Evolutionary conservation across 2,888 invertebrate species (phyloP), one percentile per base, ranked within the genome.

Genomic region (Malacosoma neustria): DNA sequence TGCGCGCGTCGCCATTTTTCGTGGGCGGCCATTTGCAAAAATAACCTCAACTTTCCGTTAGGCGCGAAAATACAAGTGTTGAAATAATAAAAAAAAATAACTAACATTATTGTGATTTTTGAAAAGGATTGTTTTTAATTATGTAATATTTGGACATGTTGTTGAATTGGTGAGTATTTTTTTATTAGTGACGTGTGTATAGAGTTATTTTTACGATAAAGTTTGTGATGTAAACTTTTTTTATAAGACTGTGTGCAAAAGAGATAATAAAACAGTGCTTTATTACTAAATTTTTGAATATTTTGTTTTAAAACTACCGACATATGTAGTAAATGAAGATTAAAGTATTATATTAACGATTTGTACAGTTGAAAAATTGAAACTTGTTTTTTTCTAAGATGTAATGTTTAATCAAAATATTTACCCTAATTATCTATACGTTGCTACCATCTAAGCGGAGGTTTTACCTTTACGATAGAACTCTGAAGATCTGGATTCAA

Each of bases 101-200:
- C 40, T 46, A 43, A 48, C 48, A 49, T 53, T 57, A 49, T 53
- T 31, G 11, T 29, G 14, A 13, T n/a, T 11, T 33, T 29, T 30
- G 52, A 36, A 13, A 30, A 15, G 13, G 14, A 2, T 38, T 41
- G 43, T 46, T 41, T 49, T 36, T 52, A 49, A 57, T 60, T 57
- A 51, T 46, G 34, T 49, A 53, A 51, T 56, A 55, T 53, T 49
- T 57, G 61, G 69, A 50, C 47, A 80, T 81, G 80, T 74, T 81
- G 61, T 73, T 81, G 57, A 65, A 68, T 56, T 52, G 80, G 80
- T 81, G 57, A 80, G 81, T 81, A 49, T 51, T 48, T 53, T 42
- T 40, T 45, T 43, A 35, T 38, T 49, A 44, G 57, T 57, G 52
- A 33, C 51, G 55, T 60, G 59, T 49, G 57, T 31, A 53, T 11